Conservation (phyloP, 2,797 vertebrate genomes). For the Prunella strophiata region DNA sequence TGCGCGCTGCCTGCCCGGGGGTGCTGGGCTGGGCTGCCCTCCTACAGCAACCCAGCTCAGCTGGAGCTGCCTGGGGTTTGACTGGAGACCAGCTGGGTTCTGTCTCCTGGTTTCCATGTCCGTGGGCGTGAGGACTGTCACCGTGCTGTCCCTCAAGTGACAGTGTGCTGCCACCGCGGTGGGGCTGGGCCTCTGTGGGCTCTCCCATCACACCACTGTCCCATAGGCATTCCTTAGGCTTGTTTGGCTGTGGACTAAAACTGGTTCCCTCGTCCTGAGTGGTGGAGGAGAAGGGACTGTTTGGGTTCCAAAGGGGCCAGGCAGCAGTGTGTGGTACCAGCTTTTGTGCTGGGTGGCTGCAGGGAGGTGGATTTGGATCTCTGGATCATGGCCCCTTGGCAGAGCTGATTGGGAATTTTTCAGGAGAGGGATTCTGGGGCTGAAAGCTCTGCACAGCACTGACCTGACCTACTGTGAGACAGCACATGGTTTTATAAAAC, state of each 20-base stretch:
- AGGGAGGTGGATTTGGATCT: neutral
- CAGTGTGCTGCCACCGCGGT: fast-evolving
- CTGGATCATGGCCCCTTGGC: fast-evolving
- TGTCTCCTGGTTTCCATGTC: neutral
- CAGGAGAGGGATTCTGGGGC: neutral
- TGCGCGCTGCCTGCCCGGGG: fast-evolving
- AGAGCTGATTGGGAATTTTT: neutral
- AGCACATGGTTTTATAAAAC: neutral
- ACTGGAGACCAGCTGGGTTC: neutral
- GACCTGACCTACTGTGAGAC: neutral
- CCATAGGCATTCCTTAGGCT: neutral
- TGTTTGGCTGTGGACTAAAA: neutral
- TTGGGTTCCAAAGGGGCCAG: neutral
- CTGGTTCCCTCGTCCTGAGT: neutral
- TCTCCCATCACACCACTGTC: fast-evolving
- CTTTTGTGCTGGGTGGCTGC: fast-evolving
- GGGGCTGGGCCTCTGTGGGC: neutral
- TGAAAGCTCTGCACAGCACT: neutral
- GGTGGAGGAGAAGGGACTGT: neutral
- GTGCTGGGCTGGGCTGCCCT: neutral
- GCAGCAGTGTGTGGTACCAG: neutral
- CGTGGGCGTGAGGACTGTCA: fast-evolving
- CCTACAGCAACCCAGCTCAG: fast-evolving
- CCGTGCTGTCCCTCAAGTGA: fast-evolving
- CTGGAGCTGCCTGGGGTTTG: neutral